Conservation (phyloP, 2,888 invertebrate species). For the Gasteruption jaculator region DNA sequence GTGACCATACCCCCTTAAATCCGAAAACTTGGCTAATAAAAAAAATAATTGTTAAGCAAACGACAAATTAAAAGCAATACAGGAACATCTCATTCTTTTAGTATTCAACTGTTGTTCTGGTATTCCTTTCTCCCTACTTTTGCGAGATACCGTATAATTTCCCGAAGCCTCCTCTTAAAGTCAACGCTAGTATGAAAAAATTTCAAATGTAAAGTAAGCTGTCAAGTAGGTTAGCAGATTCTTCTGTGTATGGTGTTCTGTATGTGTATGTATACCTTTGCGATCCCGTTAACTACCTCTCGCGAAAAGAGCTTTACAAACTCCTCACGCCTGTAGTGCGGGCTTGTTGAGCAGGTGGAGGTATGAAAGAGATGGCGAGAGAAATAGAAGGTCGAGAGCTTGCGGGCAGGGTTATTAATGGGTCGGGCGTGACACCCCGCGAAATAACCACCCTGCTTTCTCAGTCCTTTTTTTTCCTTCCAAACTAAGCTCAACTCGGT, state of each 20-base stretch:
- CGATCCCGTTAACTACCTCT: constrained; percentile 41
- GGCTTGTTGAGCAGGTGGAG: constrained; percentile 19
- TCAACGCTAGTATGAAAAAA: too few relatives aligned
- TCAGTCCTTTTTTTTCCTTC: constrained; percentile 18
- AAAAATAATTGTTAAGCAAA: too few relatives aligned
- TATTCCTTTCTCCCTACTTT: too few relatives aligned
- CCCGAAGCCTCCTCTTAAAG: too few relatives aligned
- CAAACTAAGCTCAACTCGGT: background rate
- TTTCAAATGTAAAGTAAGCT: constrained; percentile 46
- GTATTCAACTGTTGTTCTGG: too few relatives aligned
- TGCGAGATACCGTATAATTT: too few relatives aligned
- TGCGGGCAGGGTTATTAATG: constrained; percentile 44
- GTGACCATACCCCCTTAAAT: too few relatives aligned
- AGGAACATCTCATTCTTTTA: too few relatives aligned
- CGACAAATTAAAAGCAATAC: too few relatives aligned
- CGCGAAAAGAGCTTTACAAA: constrained; percentile 43
- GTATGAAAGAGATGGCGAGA: constrained; percentile 14
- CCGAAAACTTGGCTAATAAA: too few relatives aligned
- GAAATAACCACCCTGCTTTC: constrained; percentile 40
- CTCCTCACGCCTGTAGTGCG: constrained; percentile 40
- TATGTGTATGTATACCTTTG: too few relatives aligned
- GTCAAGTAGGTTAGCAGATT: constrained; percentile 42
- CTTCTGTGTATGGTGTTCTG: constrained; percentile 42
- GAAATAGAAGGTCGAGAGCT: constrained; percentile 19
- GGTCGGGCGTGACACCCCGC: constrained; percentile 43